Percentiles rank a stretch among this genome's conserved stretches.
These are phyloP conservation scores for Drosophila peninsularis DNA, from an alignment of 2,888 invertebrate species.

Conservation along the genomic window DNA sequence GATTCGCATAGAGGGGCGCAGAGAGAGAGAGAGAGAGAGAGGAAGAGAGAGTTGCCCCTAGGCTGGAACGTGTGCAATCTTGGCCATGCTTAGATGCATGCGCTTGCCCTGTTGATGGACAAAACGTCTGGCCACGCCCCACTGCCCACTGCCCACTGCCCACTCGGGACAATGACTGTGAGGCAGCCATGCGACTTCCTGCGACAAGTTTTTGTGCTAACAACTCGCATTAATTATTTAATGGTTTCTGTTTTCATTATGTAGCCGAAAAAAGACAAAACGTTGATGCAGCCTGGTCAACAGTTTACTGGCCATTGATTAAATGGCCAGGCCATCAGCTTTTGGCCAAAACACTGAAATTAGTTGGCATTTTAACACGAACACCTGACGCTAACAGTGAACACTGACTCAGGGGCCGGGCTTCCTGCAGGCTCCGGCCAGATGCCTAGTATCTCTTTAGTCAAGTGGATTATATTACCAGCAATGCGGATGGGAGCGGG, in stretches of 20 bases:
- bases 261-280: conserved; percentile 35
- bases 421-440: conserved; percentile 52
- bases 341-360: conserved; percentile 74
- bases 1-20: not conserved
- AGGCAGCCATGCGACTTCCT: conserved; percentile 55
- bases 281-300: conserved; percentile 23
- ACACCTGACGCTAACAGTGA: conserved; percentile 67
- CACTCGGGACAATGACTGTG: not conserved
- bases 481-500: not conserved
- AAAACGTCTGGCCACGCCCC: conserved; percentile 56
- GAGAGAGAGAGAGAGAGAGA: not conserved
- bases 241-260: conserved; percentile 73
- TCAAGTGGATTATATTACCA: conserved; percentile 71
- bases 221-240: conserved; percentile 66
- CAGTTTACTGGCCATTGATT: conserved; percentile 70
- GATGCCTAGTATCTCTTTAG: conserved; percentile 61
- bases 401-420: conserved; percentile 25
- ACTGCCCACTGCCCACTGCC: not conserved
- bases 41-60: not conserved
- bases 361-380: conserved; percentile 81
- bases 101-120: conserved; percentile 31
- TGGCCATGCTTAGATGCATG: conserved; percentile 54
- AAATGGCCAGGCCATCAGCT: conserved; percentile 56
- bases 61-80: conserved; percentile 61
- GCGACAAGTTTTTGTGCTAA: conserved; percentile 64